Percentiles rank a stretch among this genome's conserved stretches.
These are phyloP conservation scores for Lycophotia porphyrea DNA, from an alignment of 2,888 invertebrate genomes.

Conservation along the genomic window DNA sequence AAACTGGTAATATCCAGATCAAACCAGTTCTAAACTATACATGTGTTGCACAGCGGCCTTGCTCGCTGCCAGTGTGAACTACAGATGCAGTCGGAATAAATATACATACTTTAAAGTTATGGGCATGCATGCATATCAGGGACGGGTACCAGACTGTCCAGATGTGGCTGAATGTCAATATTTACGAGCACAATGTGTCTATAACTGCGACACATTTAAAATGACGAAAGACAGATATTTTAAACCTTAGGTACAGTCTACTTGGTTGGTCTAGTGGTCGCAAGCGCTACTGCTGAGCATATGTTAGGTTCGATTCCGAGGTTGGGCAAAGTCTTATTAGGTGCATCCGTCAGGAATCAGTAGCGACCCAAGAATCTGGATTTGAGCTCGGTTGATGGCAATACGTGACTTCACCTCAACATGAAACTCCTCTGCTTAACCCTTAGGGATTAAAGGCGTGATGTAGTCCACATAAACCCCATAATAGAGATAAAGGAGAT, in stretches of 20 bases:
- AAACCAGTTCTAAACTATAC: conserved; percentile 23
- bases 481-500: too few species aligned
- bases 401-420: neutral
- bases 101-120: conserved; percentile 55
- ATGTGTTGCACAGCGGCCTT: conserved; percentile 27
- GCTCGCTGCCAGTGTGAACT: conserved; percentile 21
- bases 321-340: neutral
- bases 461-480: neutral
- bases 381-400: neutral
- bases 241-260: neutral
- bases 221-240: neutral
- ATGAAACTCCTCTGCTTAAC: neutral
- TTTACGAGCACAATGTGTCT: conserved; percentile 16
- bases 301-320: neutral
- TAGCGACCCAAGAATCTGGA: neutral
- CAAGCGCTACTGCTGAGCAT: neutral
- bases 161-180: conserved; percentile 29
- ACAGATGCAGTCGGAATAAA: conserved; percentile 49
- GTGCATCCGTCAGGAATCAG: neutral
- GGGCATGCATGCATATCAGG: conserved; percentile 37
- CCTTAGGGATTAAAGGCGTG: neutral
- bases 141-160: conserved; percentile 27
- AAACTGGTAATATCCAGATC: conserved; percentile 25
- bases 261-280: neutral
- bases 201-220: neutral